Evolutionary conservation across 1,140 invertebrate species (phyloP).

Genomic region (Metaphire vulgaris): DNA sequence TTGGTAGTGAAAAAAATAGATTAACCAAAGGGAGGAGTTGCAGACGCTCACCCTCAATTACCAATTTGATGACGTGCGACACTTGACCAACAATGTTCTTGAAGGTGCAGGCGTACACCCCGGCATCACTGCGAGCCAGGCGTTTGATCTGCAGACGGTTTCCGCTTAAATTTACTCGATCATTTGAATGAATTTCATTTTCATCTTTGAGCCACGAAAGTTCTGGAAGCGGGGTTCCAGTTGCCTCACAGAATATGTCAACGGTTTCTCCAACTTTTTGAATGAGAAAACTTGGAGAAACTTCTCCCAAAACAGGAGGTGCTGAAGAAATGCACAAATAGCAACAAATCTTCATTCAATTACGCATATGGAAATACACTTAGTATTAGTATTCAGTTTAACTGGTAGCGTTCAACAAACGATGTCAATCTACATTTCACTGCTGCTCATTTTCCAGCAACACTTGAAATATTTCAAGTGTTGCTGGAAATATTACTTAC

Average conservation of each 20-base stretch:
- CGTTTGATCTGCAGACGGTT: conserved; percentile 65
- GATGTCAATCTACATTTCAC: too few relatives aligned
- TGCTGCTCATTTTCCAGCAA: too few relatives aligned
- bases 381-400: too few relatives aligned
- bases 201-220: conserved; percentile 41
- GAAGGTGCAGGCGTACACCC: conserved; percentile 91
- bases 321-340: conserved; percentile 32
- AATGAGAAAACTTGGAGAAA: conserved; percentile 36
- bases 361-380: too few relatives aligned
- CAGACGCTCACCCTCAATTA: conserved; percentile 79
- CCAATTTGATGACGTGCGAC: conserved; percentile 84
- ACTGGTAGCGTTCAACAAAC: too few relatives aligned
- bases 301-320: conserved; percentile 37
- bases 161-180: conserved; percentile 32
- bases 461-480: too few relatives aligned
- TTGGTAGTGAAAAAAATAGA: too few relatives aligned
- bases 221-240: conserved; percentile 60
- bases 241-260: conserved; percentile 88
- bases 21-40: too few relatives aligned
- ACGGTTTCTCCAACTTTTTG: conserved; percentile 68
- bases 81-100: conserved; percentile 89
- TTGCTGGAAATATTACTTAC: too few relatives aligned
- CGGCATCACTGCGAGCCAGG: conserved; percentile 84
- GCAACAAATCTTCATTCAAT: too few relatives aligned
- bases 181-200: conserved; percentile 25